Conservation (phyloP, 2,888 invertebrate genomes). For the Cephus spinipes region DNA sequence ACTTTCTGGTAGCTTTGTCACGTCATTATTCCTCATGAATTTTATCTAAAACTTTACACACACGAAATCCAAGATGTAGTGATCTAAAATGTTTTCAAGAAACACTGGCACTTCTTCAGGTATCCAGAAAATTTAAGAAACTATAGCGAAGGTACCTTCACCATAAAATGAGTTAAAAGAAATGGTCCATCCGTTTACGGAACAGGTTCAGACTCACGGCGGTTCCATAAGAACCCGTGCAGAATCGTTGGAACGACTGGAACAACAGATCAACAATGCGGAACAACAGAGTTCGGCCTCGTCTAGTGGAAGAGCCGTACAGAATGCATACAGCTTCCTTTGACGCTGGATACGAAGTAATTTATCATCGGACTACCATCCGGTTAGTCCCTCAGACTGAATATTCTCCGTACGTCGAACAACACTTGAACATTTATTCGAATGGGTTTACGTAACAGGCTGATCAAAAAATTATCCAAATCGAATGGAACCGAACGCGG, state of each 20-base stretch:
- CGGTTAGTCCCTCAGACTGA: constrained; percentile 56
- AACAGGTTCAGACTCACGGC: constrained; percentile 79
- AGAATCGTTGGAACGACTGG: constrained; percentile 80
- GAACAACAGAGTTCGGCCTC: constrained; percentile 55
- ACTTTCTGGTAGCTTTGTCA: constrained; percentile 14
- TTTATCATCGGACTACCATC: constrained; percentile 52
- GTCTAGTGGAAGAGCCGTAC: constrained; percentile 70
- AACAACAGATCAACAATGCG: constrained; percentile 64
- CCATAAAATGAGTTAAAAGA: neutral
- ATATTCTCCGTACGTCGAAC: constrained; percentile 9
- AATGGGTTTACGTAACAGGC: neutral
- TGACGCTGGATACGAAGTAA: constrained; percentile 65
- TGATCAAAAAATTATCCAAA: neutral
- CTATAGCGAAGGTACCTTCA: neutral
- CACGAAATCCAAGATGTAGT: neutral
- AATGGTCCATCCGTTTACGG: neutral
- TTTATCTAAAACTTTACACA: neutral
- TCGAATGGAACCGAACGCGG: neutral
- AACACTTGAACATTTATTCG: neutral
- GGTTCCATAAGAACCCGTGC: constrained; percentile 85
- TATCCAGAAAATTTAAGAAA: constrained; percentile 46
- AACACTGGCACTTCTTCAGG: neutral
- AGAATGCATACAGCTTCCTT: constrained; percentile 76
- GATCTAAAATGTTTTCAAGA: neutral
- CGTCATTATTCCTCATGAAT: neutral